Base-by-base conservation (phyloP, 2,888 invertebrate species). In the Euphydryas editha region DNA sequence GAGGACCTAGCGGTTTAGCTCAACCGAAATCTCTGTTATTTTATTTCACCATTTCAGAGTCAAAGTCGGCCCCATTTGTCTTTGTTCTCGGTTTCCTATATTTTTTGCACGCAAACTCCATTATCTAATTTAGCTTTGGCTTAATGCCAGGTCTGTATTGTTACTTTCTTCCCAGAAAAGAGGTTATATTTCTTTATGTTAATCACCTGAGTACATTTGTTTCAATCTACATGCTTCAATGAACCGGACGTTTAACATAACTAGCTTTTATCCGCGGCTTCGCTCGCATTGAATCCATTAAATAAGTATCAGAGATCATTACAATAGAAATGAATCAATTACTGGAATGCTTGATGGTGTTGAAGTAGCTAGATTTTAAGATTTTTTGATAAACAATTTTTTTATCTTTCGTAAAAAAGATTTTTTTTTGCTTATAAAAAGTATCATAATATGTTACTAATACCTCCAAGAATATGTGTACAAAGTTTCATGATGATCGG, bases 91-190 rank as follows among this genome's bases (percentile, higher is more conserved):
- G 89, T 90, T 92, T 92, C 90, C 90, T 92, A 92, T 92, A 91
- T 92, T 92, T n/a, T 92, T 92, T 91, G 92, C 92, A 92, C 92
- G 90, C 91, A 91, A 92, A 92, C 89, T 92, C 92, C 92, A 92
- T 92, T 92, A 92, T 92, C 91, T 92, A 92, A 92, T 92, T 92
- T 92, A 89, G 91, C 91, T 90, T 89, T 92, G 92, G 91, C 90
- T 85, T 87, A 88, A 88, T 89, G 91, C 92, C 92, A 92, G 87
- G 86, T 87, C 86, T 85, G 85, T 81, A 86, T 85, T 89, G 87
- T 89, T 89, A 86, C 87, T 87, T 90, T 88, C 85, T 85, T 86
- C 80, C 77, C 78, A 83, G 85, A 86, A 87, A 86, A 86, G 84
- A 85, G 83, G 82, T 87, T 90, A 88, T 87, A 86, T 87, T 87